A percentile compares a stretch with the other conserved stretches of the same genome.
Evolutionary conservation across 2,113 vertebrate species (phyloP).

Genomic region (Saccopteryx bilineata): DNA sequence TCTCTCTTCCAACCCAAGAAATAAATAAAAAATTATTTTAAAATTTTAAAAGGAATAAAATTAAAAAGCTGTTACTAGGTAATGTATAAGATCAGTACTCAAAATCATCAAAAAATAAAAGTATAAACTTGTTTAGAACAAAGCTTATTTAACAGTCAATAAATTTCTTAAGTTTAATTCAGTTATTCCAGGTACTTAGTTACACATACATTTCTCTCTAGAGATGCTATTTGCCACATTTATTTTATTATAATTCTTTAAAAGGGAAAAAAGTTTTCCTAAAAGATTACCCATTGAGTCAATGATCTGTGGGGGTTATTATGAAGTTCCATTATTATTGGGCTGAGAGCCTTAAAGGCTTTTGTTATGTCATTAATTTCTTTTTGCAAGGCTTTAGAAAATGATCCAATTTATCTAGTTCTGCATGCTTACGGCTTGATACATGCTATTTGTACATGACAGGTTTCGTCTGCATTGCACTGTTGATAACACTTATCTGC

Average conservation of each 20-base stretch:
- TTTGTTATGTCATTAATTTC: conserved; percentile 70
- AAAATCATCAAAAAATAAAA: conserved; percentile 51
- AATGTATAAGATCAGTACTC: not conserved
- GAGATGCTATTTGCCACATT: conserved; percentile 23
- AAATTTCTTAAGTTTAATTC: conserved; percentile 56
- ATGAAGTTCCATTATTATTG: conserved; percentile 66
- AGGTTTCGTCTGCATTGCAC: conserved; percentile 56
- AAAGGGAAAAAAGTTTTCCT: conserved; percentile 59
- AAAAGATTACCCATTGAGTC: conserved; percentile 69
- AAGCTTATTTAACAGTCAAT: conserved; percentile 33
- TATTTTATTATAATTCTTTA: conserved; percentile 36
- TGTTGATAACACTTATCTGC: conserved; percentile 71
- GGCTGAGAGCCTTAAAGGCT: conserved; percentile 55
- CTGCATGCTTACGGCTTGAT: conserved; percentile 75
- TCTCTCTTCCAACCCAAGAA: too few relatives aligned
- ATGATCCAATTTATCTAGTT: conserved; percentile 75
- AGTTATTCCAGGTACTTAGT: conserved; percentile 50
- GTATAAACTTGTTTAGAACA: conserved; percentile 28
- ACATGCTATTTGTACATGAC: conserved; percentile 52
- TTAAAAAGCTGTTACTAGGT: not conserved
- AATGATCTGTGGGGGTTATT: conserved; percentile 68
- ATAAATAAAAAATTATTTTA: too few relatives aligned
- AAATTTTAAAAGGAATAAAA: too few relatives aligned
- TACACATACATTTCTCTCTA: conserved; percentile 43
- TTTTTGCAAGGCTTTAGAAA: conserved; percentile 70